Evolutionary conservation across 92 coral and sea anemone genomes (phyloP).

Genomic region (Epizoanthus ramosus): DNA sequence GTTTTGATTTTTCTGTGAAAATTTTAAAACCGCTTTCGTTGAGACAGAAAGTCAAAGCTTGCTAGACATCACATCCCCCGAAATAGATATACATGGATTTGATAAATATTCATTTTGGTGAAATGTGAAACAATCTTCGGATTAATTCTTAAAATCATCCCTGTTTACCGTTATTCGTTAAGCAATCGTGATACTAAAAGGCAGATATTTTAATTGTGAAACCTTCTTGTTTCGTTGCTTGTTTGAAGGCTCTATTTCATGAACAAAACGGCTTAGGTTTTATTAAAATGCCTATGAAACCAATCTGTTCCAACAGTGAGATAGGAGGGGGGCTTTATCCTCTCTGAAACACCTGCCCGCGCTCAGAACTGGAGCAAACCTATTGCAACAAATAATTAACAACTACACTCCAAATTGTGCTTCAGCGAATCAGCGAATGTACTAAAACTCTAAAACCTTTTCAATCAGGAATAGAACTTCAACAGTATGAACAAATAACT

Average conservation of each 20-base stretch:
- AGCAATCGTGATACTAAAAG: constrained; percentile 1
- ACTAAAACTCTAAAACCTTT: background rate
- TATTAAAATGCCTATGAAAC: background rate
- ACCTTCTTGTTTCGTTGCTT: background rate
- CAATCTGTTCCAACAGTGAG: background rate
- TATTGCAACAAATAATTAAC: constrained; percentile 18
- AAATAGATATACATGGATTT: background rate
- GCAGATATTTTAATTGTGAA: background rate
- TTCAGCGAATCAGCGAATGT: background rate
- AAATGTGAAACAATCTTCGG: constrained; percentile 7
- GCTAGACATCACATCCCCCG: background rate
- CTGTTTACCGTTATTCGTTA: constrained; percentile 8
- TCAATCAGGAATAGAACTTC: background rate
- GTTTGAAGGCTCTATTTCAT: background rate
- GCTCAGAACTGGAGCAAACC: background rate
- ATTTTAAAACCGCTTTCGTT: background rate
- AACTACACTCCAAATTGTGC: background rate
- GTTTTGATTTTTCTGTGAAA: background rate
- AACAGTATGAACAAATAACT: background rate
- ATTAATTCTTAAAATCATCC: constrained; percentile 23
- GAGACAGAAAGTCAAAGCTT: background rate
- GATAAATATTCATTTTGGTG: constrained; percentile 10
- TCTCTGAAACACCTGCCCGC: constrained; percentile 6
- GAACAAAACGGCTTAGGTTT: background rate
- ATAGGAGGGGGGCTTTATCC: background rate